Evolutionary conservation across 2,113 vertebrate species (phyloP), one percentile per base, ranked within the genome.

Genomic region (Puntigrus tetrazona): DNA sequence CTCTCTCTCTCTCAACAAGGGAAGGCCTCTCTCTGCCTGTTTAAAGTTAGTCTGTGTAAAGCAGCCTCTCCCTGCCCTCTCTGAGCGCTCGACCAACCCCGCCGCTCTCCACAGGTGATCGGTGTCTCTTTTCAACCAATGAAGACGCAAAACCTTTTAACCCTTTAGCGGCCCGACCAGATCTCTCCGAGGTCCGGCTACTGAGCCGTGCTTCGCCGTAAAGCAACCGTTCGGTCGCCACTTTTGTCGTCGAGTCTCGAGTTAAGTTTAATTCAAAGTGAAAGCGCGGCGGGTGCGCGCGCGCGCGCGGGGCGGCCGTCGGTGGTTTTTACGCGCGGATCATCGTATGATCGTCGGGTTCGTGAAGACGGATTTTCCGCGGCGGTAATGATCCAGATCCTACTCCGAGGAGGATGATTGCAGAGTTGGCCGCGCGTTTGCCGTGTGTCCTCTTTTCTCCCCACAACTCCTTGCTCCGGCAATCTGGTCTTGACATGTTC

Each of bases 121-220:
- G 94, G 93, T 92, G 85, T 88, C 87, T 73, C 77, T 74, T 82
- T 43, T 13, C 84, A 88, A 90, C 96, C 96, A 97, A 96, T 96
- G 95, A 94, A 92, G 87, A 87, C 78, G 27, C 92, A 89, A 94
- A 97, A 98, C 94, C 96, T 95, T 94, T 95, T 95, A 95, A 94
- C 94, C 96, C 94, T 79, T 81, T 85, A 81, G 55, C 78, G 74
- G 92, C 91, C 91, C 63, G 74, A 38, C 76, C 76, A 78, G 76
- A 61, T 41, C 76, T 78, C 41, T 41, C n/a, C 36, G 61, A 22
- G 11, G 76, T 41, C 31, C 41, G 52, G 22, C 7, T 34, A 22
- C 2, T n/a, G 55, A 78, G 52, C 52, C 93, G 89, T 89, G 86
- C 89, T 83, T 84, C 88, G 41, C 70, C 73, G 84, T 89, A 92